These are phyloP conservation scores for Plagiodera versicolora DNA, from an alignment of 2,888 invertebrate genomes.

Conservation along the genomic window DNA sequence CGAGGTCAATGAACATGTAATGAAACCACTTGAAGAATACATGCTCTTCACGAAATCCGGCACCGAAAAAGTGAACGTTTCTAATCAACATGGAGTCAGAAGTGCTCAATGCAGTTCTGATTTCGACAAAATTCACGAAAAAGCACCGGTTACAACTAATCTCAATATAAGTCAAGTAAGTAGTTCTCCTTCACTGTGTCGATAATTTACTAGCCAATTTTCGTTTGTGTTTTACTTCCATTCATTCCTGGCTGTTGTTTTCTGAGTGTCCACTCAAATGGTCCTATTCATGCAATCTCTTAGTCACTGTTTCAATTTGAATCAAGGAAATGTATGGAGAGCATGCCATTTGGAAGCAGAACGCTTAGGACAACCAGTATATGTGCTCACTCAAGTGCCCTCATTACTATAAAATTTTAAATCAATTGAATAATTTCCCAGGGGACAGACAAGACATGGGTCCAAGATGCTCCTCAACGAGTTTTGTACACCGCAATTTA, in stretches of 20 bases:
- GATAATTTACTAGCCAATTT: too few relatives aligned
- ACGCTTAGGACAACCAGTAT: too few relatives aligned
- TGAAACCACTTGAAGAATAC: slow-evolving; percentile 89
- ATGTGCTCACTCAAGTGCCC: too few relatives aligned
- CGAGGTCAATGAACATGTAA: slow-evolving; percentile 81
- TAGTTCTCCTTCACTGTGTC: too few relatives aligned
- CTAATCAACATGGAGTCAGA: slow-evolving; percentile 81
- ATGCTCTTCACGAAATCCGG: slow-evolving; percentile 87
- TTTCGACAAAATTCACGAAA: slow-evolving; percentile 67
- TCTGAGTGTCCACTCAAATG: too few relatives aligned
- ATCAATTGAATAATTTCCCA: slow-evolving; percentile 44
- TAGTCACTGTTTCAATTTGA: too few relatives aligned
- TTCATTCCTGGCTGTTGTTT: too few relatives aligned
- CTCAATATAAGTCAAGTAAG: slow-evolving; percentile 63
- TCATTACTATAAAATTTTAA: neutral
- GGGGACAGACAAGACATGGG: slow-evolving; percentile 81
- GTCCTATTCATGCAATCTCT: too few relatives aligned
- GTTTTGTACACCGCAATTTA: slow-evolving; percentile 75
- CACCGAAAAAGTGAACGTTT: slow-evolving; percentile 83
- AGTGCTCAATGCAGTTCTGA: slow-evolving; percentile 84
- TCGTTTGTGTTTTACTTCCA: too few relatives aligned
- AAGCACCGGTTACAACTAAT: slow-evolving; percentile 60
- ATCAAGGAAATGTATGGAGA: too few relatives aligned
- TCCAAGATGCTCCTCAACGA: slow-evolving; percentile 79
- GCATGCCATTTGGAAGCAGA: too few relatives aligned